Conservation (phyloP, 2,888 invertebrate species). For the Drosophila neotestacea region DNA sequence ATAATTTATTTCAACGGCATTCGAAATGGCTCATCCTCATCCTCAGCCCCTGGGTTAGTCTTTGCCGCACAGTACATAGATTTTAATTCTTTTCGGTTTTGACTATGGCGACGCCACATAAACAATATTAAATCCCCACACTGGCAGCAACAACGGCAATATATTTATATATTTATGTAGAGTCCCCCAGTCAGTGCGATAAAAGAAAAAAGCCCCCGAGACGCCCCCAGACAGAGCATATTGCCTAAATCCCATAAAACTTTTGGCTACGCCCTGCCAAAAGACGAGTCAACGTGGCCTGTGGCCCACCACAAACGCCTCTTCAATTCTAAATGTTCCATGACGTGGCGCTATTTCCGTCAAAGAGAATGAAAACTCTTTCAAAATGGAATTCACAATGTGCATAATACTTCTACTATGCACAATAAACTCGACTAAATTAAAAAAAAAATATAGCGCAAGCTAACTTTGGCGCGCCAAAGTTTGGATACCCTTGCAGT, state of each 20-base stretch:
- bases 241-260: slow-evolving; percentile 68
- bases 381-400: slow-evolving; percentile 51
- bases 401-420: slow-evolving; percentile 15
- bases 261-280: slow-evolving; percentile 51
- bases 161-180: slow-evolving; percentile 50
- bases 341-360: slow-evolving; percentile 78
- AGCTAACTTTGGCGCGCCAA: no score
- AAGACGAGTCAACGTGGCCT: slow-evolving; percentile 15
- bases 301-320: slow-evolving; percentile 61
- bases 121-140: slow-evolving; percentile 75
- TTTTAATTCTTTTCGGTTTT: slow-evolving; percentile 72
- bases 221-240: slow-evolving; percentile 37
- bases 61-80: slow-evolving; percentile 46
- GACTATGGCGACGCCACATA: slow-evolving; percentile 75
- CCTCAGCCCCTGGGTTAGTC: slow-evolving; percentile 12
- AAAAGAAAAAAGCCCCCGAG: slow-evolving; percentile 50
- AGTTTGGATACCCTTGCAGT: no score
- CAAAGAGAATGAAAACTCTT: slow-evolving; percentile 63
- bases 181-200: slow-evolving; percentile 37
- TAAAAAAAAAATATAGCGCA: no score
- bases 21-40: slow-evolving; percentile 50
- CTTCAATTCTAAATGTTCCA: slow-evolving; percentile 71
- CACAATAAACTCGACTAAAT: slow-evolving; percentile 25
- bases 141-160: slow-evolving; percentile 23
- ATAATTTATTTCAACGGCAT: slow-evolving; percentile 74